phyloP scores from a whole-genome alignment of 2,113 vertebrate genomes.

The Salvelinus alpinus region DNA sequence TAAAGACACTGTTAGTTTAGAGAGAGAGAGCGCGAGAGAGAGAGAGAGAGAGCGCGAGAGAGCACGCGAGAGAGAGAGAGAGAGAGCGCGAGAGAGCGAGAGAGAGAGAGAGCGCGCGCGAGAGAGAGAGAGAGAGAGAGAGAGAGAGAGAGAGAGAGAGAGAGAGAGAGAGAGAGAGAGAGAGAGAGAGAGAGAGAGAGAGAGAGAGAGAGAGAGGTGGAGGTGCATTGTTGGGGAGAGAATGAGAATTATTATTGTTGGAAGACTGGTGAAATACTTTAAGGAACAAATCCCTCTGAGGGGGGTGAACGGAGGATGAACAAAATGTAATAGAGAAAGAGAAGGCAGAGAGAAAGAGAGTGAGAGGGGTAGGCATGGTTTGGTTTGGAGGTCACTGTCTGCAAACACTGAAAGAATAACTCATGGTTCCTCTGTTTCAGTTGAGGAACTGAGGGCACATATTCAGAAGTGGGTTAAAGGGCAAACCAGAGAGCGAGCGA shows the following conservation, averaged over 20 bases:
- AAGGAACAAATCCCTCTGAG: neutral
- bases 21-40: conserved; percentile 2
- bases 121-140: conserved; percentile 6
- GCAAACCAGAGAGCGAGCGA: conserved; percentile 8
- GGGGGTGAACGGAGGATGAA: no score
- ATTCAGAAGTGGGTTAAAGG: conserved; percentile 46
- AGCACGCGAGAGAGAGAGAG: conserved; percentile 4
- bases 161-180: conserved; percentile 14
- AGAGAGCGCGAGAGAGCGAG: conserved; percentile 12
- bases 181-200: conserved; percentile 13
- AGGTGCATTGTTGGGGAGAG: conserved; percentile 16
- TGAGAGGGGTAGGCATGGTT: conserved; percentile 11
- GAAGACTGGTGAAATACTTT: no score
- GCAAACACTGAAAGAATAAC: conserved; percentile 35
- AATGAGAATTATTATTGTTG: neutral
- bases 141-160: conserved; percentile 13
- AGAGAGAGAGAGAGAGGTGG: neutral
- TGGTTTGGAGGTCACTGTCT: conserved; percentile 36
- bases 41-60: conserved; percentile 3
- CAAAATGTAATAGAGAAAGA: neutral
- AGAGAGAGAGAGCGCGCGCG: conserved; percentile 5
- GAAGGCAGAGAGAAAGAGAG: neutral
- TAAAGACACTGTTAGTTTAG: conserved; percentile 25
- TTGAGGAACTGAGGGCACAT: conserved; percentile 39
- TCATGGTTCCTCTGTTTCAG: conserved; percentile 36